These are phyloP conservation scores for Tauraco erythrolophus DNA, from an alignment of 2,113 vertebrate species.

Conservation along the genomic window DNA sequence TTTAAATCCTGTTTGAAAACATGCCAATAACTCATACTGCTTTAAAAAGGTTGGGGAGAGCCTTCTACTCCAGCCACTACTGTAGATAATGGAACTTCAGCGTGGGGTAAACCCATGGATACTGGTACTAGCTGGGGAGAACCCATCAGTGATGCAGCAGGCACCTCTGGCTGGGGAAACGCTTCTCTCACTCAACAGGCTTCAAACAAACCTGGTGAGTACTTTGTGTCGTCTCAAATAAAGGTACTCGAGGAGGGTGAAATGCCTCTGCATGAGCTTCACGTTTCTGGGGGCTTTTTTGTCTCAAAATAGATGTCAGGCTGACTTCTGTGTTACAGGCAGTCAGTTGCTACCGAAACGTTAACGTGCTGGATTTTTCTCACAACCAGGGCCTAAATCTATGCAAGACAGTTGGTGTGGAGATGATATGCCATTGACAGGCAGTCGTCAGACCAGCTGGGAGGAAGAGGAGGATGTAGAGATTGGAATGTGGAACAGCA, in stretches of 20 bases:
- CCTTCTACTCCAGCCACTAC: conserved; percentile 83
- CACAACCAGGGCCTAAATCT: conserved; percentile 86
- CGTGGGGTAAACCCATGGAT: conserved; percentile 95
- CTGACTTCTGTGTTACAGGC: background rate
- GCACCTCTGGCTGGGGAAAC: conserved; percentile 79
- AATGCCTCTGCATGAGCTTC: background rate
- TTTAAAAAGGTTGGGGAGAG: conserved; percentile 90
- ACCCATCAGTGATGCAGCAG: conserved; percentile 75
- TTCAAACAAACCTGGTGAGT: conserved; percentile 88
- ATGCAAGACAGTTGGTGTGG: conserved; percentile 95
- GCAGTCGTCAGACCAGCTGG: conserved; percentile 86
- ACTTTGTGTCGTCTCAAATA: background rate
- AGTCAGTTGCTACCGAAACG: background rate
- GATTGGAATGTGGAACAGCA: conserved; percentile 97
- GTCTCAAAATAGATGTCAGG: background rate
- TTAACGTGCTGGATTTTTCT: background rate
- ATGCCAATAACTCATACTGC: conserved; percentile 38
- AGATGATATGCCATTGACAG: conserved; percentile 84
- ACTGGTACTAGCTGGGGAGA: conserved; percentile 87
- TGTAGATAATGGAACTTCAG: conserved; percentile 95
- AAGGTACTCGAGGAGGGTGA: fast-evolving
- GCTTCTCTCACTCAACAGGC: conserved; percentile 80
- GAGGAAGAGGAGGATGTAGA: conserved; percentile 95
- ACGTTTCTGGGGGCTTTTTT: background rate
- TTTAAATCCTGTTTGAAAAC: background rate